Evolutionary conservation across 2,888 invertebrate genomes (phyloP).

Genomic region (Encarsia formosa): DNA sequence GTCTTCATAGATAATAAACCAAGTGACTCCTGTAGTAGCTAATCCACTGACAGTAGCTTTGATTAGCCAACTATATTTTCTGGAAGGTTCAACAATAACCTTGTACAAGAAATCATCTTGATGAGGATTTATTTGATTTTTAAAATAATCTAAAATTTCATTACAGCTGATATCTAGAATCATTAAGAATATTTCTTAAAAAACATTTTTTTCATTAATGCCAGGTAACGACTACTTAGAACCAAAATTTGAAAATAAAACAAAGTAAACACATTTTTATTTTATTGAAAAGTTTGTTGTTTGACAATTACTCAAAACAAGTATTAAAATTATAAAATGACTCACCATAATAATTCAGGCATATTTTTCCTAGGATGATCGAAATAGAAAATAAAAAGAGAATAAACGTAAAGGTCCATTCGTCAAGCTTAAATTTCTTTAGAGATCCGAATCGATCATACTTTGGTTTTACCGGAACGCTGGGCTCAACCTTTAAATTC

Average conservation of each 20-base stretch:
- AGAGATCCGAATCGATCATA: too few species aligned
- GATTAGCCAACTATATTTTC: constrained; percentile 37
- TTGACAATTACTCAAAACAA: too few species aligned
- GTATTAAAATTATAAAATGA: too few species aligned
- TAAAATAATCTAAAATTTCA: too few species aligned
- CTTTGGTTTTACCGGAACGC: too few species aligned
- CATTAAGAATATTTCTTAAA: too few species aligned
- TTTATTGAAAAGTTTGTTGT: too few species aligned
- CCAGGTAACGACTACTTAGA: background rate
- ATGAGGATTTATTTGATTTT: constrained; percentile 11
- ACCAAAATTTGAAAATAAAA: constrained; percentile 1
- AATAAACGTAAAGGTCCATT: constrained; percentile 37
- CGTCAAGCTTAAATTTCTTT: too few species aligned
- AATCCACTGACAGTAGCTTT: constrained; percentile 50
- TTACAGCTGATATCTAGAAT: too few species aligned
- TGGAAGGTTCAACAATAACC: constrained; percentile 19
- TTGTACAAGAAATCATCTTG: constrained; percentile 11
- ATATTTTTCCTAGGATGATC: constrained; percentile 39
- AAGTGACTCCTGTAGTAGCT: constrained; percentile 55
- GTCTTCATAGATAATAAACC: constrained; percentile 61
- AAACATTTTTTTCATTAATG: background rate
- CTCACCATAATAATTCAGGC: constrained; percentile 39
- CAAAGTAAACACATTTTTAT: too few species aligned
- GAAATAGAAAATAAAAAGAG: constrained; percentile 35
- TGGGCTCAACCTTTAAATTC: too few species aligned